phyloP scores from a whole-genome alignment of 2,113 vertebrate genomes.

The Archilochus colubris region DNA sequence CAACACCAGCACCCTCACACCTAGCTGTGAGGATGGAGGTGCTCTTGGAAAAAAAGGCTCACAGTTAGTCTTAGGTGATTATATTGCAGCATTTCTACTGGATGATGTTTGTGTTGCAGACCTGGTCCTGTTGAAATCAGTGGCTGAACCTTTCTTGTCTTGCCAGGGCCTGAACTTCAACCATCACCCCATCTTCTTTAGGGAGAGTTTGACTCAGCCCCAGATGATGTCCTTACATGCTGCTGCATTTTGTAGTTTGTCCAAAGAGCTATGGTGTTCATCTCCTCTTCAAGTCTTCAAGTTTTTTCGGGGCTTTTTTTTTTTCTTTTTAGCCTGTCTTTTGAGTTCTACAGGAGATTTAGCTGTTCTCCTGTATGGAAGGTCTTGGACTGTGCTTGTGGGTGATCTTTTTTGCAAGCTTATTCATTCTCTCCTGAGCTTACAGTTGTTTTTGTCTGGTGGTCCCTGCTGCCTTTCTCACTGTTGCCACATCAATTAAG shows the following conservation, averaged over 20 bases:
- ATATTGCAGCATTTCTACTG: background rate
- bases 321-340: background rate
- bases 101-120: background rate
- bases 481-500: background rate
- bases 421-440: background rate
- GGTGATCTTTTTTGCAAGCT: background rate
- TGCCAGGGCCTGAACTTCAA: background rate
- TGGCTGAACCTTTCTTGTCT: background rate
- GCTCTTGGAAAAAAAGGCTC: background rate
- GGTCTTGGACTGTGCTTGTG: background rate
- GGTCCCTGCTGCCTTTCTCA: background rate
- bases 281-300: background rate
- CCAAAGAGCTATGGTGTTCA: background rate
- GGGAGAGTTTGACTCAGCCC: background rate
- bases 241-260: background rate
- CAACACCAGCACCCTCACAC: background rate
- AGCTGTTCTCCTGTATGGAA: background rate
- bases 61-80: background rate
- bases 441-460: background rate
- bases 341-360: background rate
- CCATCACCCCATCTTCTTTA: background rate
- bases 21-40: background rate
- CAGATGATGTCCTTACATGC: accelerated
- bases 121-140: background rate
- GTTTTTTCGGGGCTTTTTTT: too few species aligned